phyloP scores from a whole-genome alignment of 2,888 invertebrate species.

The Diploptera punctata region DNA sequence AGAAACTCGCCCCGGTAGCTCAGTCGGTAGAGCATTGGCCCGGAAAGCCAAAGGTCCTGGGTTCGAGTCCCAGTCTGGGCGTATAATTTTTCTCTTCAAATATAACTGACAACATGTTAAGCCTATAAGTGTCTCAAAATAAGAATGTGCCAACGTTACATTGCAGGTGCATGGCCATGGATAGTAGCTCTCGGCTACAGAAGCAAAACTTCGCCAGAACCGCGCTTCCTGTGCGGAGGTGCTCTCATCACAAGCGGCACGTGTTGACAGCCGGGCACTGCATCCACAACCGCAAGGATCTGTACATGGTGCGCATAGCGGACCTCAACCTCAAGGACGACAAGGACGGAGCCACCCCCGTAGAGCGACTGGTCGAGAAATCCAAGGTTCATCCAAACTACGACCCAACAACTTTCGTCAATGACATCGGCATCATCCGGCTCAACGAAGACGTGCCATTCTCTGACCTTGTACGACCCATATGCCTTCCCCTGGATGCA shows the following conservation, averaged over 20 bases:
- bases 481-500: conserved; percentile 73
- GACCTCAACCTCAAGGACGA: conserved; percentile 74
- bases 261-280: conserved; percentile 64
- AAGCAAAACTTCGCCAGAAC: conserved; percentile 46
- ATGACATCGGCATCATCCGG: conserved; percentile 81
- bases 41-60: too few relatives aligned
- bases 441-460: conserved; percentile 64
- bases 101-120: too few relatives aligned
- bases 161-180: conserved; percentile 84
- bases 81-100: too few relatives aligned
- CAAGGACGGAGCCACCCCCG: conserved; percentile 64
- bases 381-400: conserved; percentile 73
- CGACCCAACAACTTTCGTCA: conserved; percentile 65
- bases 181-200: conserved; percentile 75
- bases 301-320: conserved; percentile 75
- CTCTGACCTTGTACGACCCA: conserved; percentile 72
- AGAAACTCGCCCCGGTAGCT: too few relatives aligned
- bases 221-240: conserved; percentile 56
- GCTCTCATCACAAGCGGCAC: conserved; percentile 55
- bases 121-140: background rate
- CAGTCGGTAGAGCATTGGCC: too few relatives aligned
- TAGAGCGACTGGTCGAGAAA: conserved; percentile 67
- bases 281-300: conserved; percentile 63
- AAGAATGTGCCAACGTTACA: too few relatives aligned
- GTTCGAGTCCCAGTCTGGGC: too few relatives aligned